These are phyloP conservation scores for Dallia pectoralis DNA, from an alignment of 2,797 vertebrate genomes.

Conservation along the genomic window DNA sequence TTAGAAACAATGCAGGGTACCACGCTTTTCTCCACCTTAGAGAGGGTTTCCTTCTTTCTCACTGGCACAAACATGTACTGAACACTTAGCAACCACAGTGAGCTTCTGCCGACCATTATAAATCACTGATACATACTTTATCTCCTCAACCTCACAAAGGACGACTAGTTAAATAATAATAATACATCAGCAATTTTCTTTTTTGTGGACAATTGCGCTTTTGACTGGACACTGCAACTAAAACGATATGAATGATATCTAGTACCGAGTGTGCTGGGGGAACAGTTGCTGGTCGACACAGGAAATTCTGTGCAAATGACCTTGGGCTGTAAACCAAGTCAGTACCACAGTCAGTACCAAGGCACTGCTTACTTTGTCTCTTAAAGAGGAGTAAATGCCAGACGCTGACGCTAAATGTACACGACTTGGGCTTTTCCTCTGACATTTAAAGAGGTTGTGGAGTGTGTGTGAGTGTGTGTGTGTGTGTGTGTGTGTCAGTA, in stretches of 20 bases:
- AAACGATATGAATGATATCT: neutral
- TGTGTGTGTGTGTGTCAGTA: neutral
- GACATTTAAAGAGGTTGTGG: conserved; percentile 86
- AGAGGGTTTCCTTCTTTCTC: neutral
- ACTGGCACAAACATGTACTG: neutral
- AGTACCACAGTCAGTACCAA: neutral
- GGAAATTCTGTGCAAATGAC: neutral
- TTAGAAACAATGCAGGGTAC: neutral
- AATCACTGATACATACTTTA: neutral
- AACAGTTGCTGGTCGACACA: neutral
- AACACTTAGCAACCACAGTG: neutral
- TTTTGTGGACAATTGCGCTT: neutral
- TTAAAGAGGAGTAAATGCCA: conserved; percentile 77
- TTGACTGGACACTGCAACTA: neutral
- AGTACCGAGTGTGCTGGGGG: neutral
- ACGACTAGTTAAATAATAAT: too few relatives aligned
- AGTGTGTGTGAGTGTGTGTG: neutral
- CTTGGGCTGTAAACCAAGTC: neutral
- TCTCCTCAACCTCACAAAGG: too few relatives aligned
- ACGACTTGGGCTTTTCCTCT: conserved; percentile 71
- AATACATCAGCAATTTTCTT: neutral
- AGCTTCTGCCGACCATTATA: conserved; percentile 9
- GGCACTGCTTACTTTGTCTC: conserved; percentile 28
- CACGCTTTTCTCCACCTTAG: conserved; percentile 3
- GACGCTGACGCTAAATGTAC: conserved; percentile 70